Evolutionary conservation across 2,113 vertebrate species (phyloP), one percentile per base, ranked within the genome.

Genomic region (Garra rufa): DNA sequence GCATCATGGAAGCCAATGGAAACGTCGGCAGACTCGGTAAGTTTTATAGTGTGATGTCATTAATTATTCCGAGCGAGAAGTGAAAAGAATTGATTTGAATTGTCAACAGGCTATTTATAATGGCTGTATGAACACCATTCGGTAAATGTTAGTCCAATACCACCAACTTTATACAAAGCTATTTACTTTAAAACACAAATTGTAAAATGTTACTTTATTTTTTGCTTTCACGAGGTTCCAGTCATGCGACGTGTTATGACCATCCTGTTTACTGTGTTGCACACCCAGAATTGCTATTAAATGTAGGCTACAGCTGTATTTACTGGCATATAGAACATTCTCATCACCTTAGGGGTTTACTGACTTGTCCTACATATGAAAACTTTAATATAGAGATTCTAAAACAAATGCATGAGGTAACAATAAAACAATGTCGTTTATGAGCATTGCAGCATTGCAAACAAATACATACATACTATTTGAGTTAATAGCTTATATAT

Each of bases 11-110:
- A 17, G 1, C 26, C 13, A 48, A 82, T 48, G 77, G 65, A 63
- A 76, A 3, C 50, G 19, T 76, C 0, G 26, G 63, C 21, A 86
- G 19, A 26, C 11, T 84, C 9, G 87, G 87, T 88, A 71, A 86
- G 84, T n/a, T 13, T 14, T 17, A 0, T 1, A n/a, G 3, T 82
- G 3, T 82, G 15, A 50, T 46, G 15, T 52, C 9, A 15, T 61
- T n/a, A 14, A 46, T 41, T 44, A 15, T 69, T 43, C n/a, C 2
- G 17, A 24, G n/a, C 6, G 43, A 63, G 77, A 30, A 50, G 61
- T 81, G 21, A 59, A 48, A 3, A n/a, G 6, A 63, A 21, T 63
- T 61, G 15, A 50, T 81, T 79, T 79, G 11, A 28, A 30, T 9
- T 48, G n/a, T 21, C n/a, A n/a, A 21, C 52, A 19, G 28, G 61